phyloP scores from a whole-genome alignment of 1,140 invertebrate genomes.

The Lordiphosa collinella region DNA sequence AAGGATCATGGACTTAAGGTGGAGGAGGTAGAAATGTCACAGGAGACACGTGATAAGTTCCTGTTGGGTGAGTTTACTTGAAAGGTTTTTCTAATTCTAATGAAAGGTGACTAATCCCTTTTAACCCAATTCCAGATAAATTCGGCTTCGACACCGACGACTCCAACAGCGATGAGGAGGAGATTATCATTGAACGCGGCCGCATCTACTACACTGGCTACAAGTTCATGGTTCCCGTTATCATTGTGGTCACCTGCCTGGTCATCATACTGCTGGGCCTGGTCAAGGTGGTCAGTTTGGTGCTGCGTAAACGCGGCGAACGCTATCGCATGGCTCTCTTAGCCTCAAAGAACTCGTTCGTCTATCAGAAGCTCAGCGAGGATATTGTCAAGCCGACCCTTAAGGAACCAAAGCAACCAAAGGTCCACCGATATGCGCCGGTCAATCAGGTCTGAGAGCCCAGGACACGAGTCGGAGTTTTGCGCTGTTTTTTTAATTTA shows the following conservation, averaged over 20 bases:
- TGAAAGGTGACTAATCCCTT: background rate
- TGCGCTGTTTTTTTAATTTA: constrained; percentile 78
- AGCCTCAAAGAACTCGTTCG: constrained; percentile 79
- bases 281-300: constrained; percentile 80
- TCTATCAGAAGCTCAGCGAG: constrained; percentile 83
- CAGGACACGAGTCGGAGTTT: constrained; percentile 37
- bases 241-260: constrained; percentile 80
- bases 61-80: constrained; percentile 45
- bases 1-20: constrained; percentile 56
- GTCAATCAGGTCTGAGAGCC: constrained; percentile 78
- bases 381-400: constrained; percentile 79
- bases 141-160: constrained; percentile 54
- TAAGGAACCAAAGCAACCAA: constrained; percentile 81
- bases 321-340: constrained; percentile 81
- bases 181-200: constrained; percentile 79
- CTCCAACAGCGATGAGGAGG: constrained; percentile 52
- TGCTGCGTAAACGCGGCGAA: constrained; percentile 80
- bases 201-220: constrained; percentile 80
- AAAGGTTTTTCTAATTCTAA: too few species aligned
- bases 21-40: constrained; percentile 73
- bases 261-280: constrained; percentile 80
- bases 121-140: constrained; percentile 42
- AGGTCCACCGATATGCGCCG: constrained; percentile 82
- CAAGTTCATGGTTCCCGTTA: constrained; percentile 80
- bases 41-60: constrained; percentile 76